Conservation (phyloP, 2,888 invertebrate genomes). For the Caenorhabditis imperialis region DNA sequence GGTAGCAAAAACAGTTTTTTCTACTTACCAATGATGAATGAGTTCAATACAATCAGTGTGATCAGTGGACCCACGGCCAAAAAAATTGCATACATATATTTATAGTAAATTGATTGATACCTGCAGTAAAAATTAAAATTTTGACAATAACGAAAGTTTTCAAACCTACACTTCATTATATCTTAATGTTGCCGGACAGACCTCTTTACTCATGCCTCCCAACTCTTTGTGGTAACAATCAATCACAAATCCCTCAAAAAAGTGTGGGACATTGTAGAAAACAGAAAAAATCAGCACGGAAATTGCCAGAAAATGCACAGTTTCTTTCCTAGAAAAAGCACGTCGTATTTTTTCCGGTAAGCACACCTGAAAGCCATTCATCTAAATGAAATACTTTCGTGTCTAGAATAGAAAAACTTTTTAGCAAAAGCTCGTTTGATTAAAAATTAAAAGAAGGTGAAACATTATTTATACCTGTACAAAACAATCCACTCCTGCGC, state of each 20-base stretch:
- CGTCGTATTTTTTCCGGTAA: constrained; percentile 63
- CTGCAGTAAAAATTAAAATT: constrained; percentile 54
- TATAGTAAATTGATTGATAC: constrained; percentile 73
- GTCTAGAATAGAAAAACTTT: too few species aligned
- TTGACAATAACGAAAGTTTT: background rate
- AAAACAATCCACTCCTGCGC: constrained; percentile 77
- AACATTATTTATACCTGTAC: constrained; percentile 59
- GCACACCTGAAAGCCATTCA: constrained; percentile 72
- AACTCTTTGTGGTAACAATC: constrained; percentile 74
- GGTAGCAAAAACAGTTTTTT: too few species aligned
- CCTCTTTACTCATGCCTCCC: constrained; percentile 67
- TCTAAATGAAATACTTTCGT: too few species aligned
- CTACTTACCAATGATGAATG: constrained; percentile 73
- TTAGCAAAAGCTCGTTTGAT: too few species aligned
- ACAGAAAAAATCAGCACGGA: constrained; percentile 70
- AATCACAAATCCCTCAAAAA: constrained; percentile 73
- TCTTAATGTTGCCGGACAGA: constrained; percentile 71
- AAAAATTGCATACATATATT: constrained; percentile 75
- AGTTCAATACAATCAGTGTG: constrained; percentile 71
- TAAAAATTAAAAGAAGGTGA: background rate
- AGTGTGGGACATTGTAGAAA: constrained; percentile 76
- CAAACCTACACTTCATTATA: constrained; percentile 68
- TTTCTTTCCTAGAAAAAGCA: constrained; percentile 57
- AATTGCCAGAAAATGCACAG: constrained; percentile 53
- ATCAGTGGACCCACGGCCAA: constrained; percentile 76